A percentile compares a stretch with the other conserved stretches of the same genome.
These are phyloP conservation scores for Andrena flavipes DNA, from an alignment of 2,888 invertebrate species.

Conservation along the genomic window DNA sequence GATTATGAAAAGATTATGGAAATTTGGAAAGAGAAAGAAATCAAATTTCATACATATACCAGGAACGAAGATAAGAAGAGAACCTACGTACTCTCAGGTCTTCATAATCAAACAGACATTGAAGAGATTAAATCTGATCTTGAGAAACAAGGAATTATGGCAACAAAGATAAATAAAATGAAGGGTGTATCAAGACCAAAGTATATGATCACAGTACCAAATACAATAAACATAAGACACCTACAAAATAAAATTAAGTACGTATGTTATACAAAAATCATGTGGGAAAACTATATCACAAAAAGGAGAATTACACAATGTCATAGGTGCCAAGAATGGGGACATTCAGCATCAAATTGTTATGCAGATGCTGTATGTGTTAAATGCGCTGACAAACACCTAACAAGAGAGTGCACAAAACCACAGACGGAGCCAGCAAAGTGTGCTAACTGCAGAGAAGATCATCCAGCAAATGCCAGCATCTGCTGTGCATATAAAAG, in stretches of 20 bases:
- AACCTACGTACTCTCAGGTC: not conserved
- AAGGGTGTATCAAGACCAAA: not conserved
- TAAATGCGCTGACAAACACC: slow-evolving; percentile 71
- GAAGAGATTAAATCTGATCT: not conserved
- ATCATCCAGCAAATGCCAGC: slow-evolving; percentile 61
- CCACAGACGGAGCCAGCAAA: slow-evolving; percentile 60
- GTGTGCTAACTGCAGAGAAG: slow-evolving; percentile 73
- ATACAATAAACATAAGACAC: not conserved
- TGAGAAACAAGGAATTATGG: not conserved
- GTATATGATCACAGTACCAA: not conserved
- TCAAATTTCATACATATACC: not conserved
- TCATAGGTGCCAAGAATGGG: slow-evolving; percentile 74
- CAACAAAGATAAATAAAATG: not conserved
- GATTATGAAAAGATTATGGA: no score
- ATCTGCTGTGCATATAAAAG: slow-evolving; percentile 15
- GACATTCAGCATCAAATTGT: slow-evolving; percentile 72
- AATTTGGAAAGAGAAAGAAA: not conserved
- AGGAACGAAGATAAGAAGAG: not conserved
- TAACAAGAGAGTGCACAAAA: slow-evolving; percentile 71
- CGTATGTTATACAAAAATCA: slow-evolving; percentile 60
- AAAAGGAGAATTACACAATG: slow-evolving; percentile 70
- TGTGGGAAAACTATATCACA: slow-evolving; percentile 67
- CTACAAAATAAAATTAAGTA: slow-evolving; percentile 46
- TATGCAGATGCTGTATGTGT: slow-evolving; percentile 62
- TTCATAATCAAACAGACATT: not conserved